A percentile compares a stretch with the other conserved stretches of the same genome.
phyloP scores from a whole-genome alignment of 2,797 vertebrate genomes.

The Cynopterus sphinx region DNA sequence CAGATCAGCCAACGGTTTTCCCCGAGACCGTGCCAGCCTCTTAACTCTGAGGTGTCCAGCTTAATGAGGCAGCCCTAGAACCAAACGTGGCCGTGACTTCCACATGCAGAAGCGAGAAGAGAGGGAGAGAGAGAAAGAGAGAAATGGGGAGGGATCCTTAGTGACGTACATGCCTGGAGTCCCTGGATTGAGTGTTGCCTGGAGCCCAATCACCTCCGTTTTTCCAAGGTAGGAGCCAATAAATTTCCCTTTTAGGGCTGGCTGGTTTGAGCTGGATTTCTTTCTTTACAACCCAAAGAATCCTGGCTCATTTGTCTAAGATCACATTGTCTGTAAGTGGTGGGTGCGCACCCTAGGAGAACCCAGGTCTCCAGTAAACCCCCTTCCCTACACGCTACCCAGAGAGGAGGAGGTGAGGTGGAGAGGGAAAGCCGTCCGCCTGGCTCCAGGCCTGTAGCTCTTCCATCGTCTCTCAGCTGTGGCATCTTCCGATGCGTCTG shows the following conservation, averaged over 20 bases:
- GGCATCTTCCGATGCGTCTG: not conserved
- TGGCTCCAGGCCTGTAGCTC: too few relatives aligned
- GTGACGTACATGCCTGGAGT: not conserved
- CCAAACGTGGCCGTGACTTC: not conserved
- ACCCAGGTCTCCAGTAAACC: not conserved
- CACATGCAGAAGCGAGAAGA: not conserved
- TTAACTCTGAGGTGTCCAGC: not conserved
- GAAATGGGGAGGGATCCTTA: not conserved
- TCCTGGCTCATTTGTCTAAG: not conserved
- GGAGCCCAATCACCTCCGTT: not conserved
- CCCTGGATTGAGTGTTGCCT: not conserved
- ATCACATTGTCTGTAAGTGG: not conserved
- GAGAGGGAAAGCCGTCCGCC: not conserved
- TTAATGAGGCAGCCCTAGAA: not conserved
- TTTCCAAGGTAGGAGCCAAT: not conserved
- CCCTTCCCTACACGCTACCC: not conserved
- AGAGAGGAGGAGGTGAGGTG: not conserved
- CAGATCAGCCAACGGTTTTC: not conserved
- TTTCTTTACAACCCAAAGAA: not conserved
- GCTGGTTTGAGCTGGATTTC: not conserved
- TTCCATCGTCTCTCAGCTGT: not conserved
- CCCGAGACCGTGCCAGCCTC: not conserved
- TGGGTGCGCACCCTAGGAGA: not conserved
- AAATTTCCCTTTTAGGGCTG: not conserved
- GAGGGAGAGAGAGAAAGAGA: not conserved